Evolutionary conservation across 2,797 vertebrate genomes (phyloP).

Genomic region (Alcedo atthis): DNA sequence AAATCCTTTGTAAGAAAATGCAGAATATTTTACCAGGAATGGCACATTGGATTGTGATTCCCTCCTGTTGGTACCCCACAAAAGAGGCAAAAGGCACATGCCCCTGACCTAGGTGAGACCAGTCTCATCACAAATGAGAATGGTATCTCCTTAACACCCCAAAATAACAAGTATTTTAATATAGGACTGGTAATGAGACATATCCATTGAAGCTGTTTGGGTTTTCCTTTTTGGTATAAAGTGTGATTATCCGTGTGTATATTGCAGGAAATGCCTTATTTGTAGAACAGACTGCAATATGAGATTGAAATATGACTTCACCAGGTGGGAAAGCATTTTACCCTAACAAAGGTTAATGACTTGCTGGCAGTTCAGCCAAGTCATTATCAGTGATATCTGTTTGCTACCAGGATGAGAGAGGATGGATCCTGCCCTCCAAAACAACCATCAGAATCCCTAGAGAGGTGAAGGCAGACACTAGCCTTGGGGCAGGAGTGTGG

Average conservation of each 20-base stretch:
- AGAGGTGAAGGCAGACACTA: conserved; percentile 12
- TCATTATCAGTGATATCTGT: neutral
- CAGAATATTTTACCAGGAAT: neutral
- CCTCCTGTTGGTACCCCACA: neutral
- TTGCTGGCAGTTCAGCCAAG: neutral
- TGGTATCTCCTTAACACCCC: neutral
- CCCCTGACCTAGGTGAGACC: neutral
- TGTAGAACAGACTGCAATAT: neutral
- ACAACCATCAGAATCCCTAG: neutral
- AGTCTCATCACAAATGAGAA: neutral
- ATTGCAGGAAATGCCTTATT: neutral
- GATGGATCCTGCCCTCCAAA: neutral
- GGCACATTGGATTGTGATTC: neutral
- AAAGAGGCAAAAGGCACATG: neutral
- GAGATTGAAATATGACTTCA: neutral
- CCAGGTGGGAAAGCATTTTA: conserved; percentile 12
- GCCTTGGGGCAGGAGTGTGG: conserved; percentile 35
- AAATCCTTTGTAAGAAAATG: neutral
- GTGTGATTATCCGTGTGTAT: neutral
- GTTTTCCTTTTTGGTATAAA: neutral
- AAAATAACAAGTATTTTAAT: neutral
- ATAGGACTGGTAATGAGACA: neutral
- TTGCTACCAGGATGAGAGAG: neutral
- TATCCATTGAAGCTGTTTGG: neutral
- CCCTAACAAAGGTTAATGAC: conserved; percentile 8